Percentiles rank a stretch among this genome's conserved stretches.
These are phyloP conservation scores for Drosophila macrospina DNA, from an alignment of 2,888 invertebrate species.

Conservation along the genomic window DNA sequence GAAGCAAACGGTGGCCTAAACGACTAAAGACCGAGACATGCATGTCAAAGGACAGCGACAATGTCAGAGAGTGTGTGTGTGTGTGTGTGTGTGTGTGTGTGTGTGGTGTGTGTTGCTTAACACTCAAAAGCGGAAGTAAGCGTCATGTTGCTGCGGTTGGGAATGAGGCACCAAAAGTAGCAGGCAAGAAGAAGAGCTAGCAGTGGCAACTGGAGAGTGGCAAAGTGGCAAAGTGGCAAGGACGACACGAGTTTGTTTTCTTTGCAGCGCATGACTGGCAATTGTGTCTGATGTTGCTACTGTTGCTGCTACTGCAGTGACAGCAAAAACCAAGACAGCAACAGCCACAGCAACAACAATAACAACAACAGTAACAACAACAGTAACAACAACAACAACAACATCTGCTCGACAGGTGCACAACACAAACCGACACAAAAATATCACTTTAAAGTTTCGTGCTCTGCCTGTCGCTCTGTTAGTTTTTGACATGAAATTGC, in stretches of 20 bases:
- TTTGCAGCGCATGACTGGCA: constrained; percentile 77
- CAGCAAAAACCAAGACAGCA: constrained; percentile 69
- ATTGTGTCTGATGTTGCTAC: constrained; percentile 53
- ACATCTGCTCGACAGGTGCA: constrained; percentile 65
- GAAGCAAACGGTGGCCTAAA: constrained; percentile 11
- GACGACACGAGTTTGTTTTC: constrained; percentile 72
- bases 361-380: constrained; percentile 15
- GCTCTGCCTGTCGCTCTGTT: constrained; percentile 75
- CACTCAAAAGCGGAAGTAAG: constrained; percentile 80
- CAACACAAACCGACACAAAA: constrained; percentile 76
- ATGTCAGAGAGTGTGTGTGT: constrained; percentile 24
- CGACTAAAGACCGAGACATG: constrained; percentile 72
- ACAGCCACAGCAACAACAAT: constrained; percentile 16
- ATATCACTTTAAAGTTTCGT: constrained; percentile 78
- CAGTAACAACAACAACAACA: constrained; percentile 40
- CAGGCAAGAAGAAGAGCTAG: constrained; percentile 7
- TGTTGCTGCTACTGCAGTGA: constrained; percentile 55
- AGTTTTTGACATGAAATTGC: constrained; percentile 80
- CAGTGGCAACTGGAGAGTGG: constrained; percentile 20
- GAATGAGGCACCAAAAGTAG: constrained; percentile 37
- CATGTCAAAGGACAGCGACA: constrained; percentile 76
- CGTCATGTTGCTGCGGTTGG: constrained; percentile 70
- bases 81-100: constrained; percentile 26
- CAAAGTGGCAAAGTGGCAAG: constrained; percentile 37
- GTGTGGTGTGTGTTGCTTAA: constrained; percentile 66